These are phyloP conservation scores for Cheilosia soror DNA, from an alignment of 2,888 invertebrate species.

Conservation along the genomic window DNA sequence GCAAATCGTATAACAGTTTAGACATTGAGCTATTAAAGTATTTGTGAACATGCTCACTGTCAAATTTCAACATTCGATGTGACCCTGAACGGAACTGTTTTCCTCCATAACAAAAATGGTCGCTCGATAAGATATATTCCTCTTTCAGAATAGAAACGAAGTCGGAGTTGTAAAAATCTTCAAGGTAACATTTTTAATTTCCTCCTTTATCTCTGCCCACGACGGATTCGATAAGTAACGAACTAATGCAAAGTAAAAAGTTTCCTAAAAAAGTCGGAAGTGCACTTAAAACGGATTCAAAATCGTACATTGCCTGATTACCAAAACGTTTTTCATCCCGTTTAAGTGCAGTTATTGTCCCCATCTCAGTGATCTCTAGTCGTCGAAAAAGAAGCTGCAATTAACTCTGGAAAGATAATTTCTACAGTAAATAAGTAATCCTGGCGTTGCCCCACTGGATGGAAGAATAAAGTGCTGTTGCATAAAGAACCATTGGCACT, in stretches of 20 bases:
- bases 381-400: slow-evolving; percentile 21
- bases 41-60: slow-evolving; percentile 42
- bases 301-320: slow-evolving; percentile 28
- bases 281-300: slow-evolving; percentile 36
- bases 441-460: slow-evolving; percentile 47
- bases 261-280: slow-evolving; percentile 15
- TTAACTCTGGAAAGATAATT: slow-evolving; percentile 13
- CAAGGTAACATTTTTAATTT: slow-evolving; percentile 31
- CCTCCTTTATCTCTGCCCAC: slow-evolving; percentile 5
- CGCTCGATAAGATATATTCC: slow-evolving; percentile 53
- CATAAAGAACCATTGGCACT: slow-evolving; percentile 44
- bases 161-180: slow-evolving; percentile 51
- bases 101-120: slow-evolving; percentile 67
- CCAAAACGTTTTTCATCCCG: slow-evolving; percentile 57
- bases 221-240: slow-evolving; percentile 30
- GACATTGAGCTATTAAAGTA: not conserved
- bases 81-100: slow-evolving; percentile 58
- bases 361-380: slow-evolving; percentile 28
- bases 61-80: slow-evolving; percentile 36
- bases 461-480: slow-evolving; percentile 56
- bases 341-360: slow-evolving; percentile 67
- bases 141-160: slow-evolving; percentile 49
- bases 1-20: no score
- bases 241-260: slow-evolving; percentile 23
- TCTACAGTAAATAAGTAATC: slow-evolving; percentile 39